Evolutionary conservation across 2,888 invertebrate genomes (phyloP).

Genomic region (Clunio marinus): DNA sequence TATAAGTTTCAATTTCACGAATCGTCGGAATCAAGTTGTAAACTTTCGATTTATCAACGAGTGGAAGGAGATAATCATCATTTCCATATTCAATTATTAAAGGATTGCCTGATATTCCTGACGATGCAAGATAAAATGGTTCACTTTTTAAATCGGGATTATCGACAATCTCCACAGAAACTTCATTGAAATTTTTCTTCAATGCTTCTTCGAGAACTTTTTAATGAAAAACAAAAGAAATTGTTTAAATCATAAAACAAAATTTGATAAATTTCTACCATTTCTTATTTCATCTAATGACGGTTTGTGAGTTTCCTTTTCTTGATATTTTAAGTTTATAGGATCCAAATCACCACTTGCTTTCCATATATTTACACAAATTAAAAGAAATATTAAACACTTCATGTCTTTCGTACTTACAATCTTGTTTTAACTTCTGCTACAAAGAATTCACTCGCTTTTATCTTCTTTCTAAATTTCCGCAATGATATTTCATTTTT

Average conservation of each 20-base stretch:
- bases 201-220: conserved; percentile 72
- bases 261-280: background rate
- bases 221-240: background rate
- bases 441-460: too few species aligned
- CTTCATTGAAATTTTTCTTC: conserved; percentile 64
- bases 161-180: conserved; percentile 68
- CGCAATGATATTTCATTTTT: too few species aligned
- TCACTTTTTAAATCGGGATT: conserved; percentile 78
- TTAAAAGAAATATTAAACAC: too few species aligned
- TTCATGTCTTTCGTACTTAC: too few species aligned
- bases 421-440: too few species aligned
- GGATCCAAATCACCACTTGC: background rate
- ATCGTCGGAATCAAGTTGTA: conserved; percentile 65
- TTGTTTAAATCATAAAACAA: background rate
- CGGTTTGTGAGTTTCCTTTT: background rate
- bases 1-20: conserved; percentile 45
- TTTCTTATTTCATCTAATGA: background rate
- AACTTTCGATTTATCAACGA: conserved; percentile 68
- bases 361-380: background rate
- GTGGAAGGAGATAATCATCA: conserved; percentile 72
- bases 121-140: conserved; percentile 70
- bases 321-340: background rate
- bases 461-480: too few species aligned
- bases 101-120: conserved; percentile 66
- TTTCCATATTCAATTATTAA: conserved; percentile 80